Evolutionary conservation across 1,140 invertebrate species (phyloP).

Genomic region (Globodera ellingtonae): DNA sequence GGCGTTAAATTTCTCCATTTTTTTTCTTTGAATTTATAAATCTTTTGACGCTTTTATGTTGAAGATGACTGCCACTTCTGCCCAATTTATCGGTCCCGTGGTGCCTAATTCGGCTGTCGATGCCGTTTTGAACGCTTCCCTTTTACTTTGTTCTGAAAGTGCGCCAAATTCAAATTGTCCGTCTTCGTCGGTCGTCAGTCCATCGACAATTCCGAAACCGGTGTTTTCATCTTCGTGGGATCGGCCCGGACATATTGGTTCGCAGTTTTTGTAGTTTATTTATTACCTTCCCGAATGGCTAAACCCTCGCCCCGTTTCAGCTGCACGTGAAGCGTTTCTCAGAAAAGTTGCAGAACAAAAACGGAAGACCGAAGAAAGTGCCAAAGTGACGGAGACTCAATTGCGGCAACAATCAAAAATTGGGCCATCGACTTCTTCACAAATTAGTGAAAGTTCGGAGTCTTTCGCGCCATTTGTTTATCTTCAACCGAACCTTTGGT

Average conservation of each 20-base stretch:
- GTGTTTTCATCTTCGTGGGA: slow-evolving; percentile 27
- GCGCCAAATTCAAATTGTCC: slow-evolving; percentile 14
- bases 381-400: neutral
- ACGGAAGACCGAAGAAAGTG: neutral
- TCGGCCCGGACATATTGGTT: slow-evolving; percentile 22
- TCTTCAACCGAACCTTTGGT: neutral
- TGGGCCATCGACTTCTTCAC: neutral
- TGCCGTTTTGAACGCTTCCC: neutral
- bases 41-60: neutral
- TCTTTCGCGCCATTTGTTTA: neutral
- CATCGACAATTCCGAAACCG: neutral
- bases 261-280: neutral
- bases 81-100: slow-evolving; percentile 10
- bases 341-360: slow-evolving; percentile 6
- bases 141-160: neutral
- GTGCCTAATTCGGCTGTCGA: neutral
- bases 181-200: neutral
- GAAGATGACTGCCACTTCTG: slow-evolving; percentile 3
- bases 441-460: neutral
- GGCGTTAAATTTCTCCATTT: neutral
- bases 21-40: neutral
- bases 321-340: slow-evolving; percentile 20
- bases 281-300: neutral
- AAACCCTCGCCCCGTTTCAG: neutral
- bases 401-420: neutral